phyloP scores from a whole-genome alignment of 2,113 vertebrate genomes.

The Vireo altiloquus region DNA sequence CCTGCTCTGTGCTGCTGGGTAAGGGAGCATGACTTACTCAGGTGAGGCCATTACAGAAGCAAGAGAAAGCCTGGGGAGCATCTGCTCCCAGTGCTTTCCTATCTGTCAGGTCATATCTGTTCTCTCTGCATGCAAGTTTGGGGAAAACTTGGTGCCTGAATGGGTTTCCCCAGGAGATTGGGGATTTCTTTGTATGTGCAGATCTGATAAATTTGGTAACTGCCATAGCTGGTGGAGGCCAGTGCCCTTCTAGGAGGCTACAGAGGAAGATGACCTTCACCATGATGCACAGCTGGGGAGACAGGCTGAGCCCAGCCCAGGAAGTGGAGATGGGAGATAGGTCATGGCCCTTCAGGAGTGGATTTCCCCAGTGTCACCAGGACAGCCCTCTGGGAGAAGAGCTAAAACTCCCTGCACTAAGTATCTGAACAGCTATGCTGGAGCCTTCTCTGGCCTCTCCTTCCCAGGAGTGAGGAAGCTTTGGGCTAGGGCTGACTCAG shows the following conservation, averaged over 20 bases:
- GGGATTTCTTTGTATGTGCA: not conserved
- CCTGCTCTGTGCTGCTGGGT: not conserved
- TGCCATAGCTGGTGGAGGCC: not conserved
- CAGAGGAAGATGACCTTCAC: not conserved
- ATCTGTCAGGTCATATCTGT: not conserved
- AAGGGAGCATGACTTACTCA: not conserved
- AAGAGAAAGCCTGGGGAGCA: not conserved
- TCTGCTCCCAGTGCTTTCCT: not conserved
- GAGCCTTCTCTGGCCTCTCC: not conserved
- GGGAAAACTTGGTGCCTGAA: not conserved
- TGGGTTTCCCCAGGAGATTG: not conserved
- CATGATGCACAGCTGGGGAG: rapidly evolving
- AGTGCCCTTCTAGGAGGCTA: not conserved
- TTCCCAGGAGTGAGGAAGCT: not conserved
- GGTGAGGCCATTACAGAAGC: not conserved
- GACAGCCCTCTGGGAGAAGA: not conserved
- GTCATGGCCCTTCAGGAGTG: not conserved
- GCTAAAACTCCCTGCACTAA: not conserved
- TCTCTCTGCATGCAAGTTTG: not conserved
- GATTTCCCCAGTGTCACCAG: not conserved
- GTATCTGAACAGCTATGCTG: not conserved
- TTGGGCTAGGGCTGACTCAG: not conserved
- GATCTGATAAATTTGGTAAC: not conserved
- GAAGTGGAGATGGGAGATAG: not conserved
- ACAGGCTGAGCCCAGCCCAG: not conserved